Evolutionary conservation across 2,888 invertebrate species (phyloP), one percentile per base, ranked within the genome.

Genomic region (Diarsia rubi): DNA sequence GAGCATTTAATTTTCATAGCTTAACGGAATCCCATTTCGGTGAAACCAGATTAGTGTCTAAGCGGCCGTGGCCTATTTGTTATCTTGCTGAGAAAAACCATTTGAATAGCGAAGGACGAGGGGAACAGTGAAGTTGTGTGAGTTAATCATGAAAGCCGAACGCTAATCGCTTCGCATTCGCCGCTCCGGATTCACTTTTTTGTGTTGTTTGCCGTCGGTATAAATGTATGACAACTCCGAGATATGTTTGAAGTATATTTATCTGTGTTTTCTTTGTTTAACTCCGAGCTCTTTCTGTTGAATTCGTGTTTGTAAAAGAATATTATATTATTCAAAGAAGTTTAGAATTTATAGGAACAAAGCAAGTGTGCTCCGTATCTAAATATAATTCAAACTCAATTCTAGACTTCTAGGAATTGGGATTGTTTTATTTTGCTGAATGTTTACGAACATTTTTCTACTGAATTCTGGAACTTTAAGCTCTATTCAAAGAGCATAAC

Each of bases 1-100:
- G 89, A 90, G 90, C 92, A 90, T 93, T 93, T 93, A 93, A 93
- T 93, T 93, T 93, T 92, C 92, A 92, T 93, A 92, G 93, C 93
- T 93, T 92, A 92, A 91, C 88, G 90, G 88, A 93, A 93, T 93
- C 90, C 91, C 89, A 93, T 94, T 93, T 91, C 90, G 89, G 88
- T 90, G 89, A 91, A 92, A 91, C 91, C 90, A 90, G 92, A 93
- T 94, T 94, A 93, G 90, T 89, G 91, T 91, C 89, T 93, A 92
- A 94, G 91, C 92, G 91, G 90, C 88, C 91, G 90, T 90, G 90
- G 90, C 93, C 92, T 93, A 93, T 93, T 93, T 93, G 92, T 92
- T 94, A 93, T 91, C 92, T 91, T 89, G 89, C 86, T 86, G 87
- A 90, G 90, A 90, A 92, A 92, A 93, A 88, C 83, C 89, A 85